phyloP scores from a whole-genome alignment of 2,888 invertebrate genomes.

The Xylota segnis region DNA sequence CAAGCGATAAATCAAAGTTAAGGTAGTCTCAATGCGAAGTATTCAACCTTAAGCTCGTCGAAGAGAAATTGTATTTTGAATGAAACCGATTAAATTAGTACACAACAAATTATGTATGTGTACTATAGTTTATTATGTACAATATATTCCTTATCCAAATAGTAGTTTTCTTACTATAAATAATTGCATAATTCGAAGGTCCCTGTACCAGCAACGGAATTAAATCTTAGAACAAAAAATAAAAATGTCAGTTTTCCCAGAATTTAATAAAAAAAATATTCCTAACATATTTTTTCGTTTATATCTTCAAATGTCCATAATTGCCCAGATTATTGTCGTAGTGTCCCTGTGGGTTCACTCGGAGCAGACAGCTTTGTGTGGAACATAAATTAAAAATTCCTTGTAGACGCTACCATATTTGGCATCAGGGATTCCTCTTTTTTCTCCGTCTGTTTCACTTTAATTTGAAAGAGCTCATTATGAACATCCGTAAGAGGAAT shows the following conservation, averaged over 20 bases:
- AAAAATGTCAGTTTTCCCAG: not conserved
- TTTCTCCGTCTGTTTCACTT: slow-evolving; percentile 55
- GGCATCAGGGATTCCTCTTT: slow-evolving; percentile 55
- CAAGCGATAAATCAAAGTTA: no score
- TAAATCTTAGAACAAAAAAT: not conserved
- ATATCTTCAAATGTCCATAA: slow-evolving; percentile 56
- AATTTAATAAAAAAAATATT: slow-evolving; percentile 28
- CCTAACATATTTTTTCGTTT: slow-evolving; percentile 43
- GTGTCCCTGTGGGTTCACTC: slow-evolving; percentile 47
- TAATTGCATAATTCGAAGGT: no score
- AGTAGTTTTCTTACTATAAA: no score
- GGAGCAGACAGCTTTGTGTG: slow-evolving; percentile 54
- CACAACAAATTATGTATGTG: no score
- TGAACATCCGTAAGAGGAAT: slow-evolving; percentile 64
- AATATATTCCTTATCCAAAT: no score
- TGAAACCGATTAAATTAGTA: no score
- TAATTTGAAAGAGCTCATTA: slow-evolving; percentile 71
- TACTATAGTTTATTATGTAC: no score
- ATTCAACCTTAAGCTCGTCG: no score
- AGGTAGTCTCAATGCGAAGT: no score
- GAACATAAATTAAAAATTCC: slow-evolving; percentile 70
- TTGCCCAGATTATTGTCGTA: slow-evolving; percentile 53
- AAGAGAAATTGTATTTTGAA: no score
- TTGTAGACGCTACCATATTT: slow-evolving; percentile 67
- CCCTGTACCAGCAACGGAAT: not conserved